Evolutionary conservation across 53 echinoderm and acorn worm species (phyloP), one percentile per base, ranked within the genome.

Genomic region (Holothuria scabra): DNA sequence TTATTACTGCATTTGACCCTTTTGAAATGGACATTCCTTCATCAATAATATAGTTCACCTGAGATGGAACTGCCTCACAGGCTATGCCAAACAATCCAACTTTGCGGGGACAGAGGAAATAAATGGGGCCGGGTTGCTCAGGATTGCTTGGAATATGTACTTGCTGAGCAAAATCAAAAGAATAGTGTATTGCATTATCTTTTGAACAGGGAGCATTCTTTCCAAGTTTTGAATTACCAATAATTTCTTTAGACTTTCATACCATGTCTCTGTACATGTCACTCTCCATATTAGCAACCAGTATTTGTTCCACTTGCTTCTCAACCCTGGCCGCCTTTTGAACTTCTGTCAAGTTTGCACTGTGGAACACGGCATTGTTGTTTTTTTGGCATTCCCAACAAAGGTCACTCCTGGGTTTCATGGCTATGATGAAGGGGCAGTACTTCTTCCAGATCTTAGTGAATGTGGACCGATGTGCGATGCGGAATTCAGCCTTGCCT

Each of bases 31-130:
- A 55, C 33, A 93, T 46, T 0, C 79, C 79, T 57, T 90, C 84
- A 24, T 87, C 94, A n/a, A 91, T 60, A 12, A 94, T 71, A 46
- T 84, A 93, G 76, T 93, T 93, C 4, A 90, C 87, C 57, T 93
- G 90, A 23, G 70, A 12, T 0, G 52, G 55, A 0, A 85, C 59
- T 0, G 74, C 90, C 49, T 93, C 90, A 61, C 88, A 90, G 57
- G 60, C 76, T 1, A 93, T 49, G 0, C 90, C 90, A 83, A 88
- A 93, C 19, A 90, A 66, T 1, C 90, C 90, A 52, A 80, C 82
- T 48, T 93, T 90, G 22, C 89, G 67, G 1, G 89, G 86, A 9
- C 69, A 67, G 30, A 84, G 34, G 61, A 89, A 92, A 38, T 90
- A 93, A 29, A 90, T 76, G 2, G 88, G 90, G 22, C 90, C 88